Evolutionary conservation across 2,888 invertebrate species (phyloP), one percentile per base, ranked within the genome.

Genomic region (Dicyrtoma fusca): DNA sequence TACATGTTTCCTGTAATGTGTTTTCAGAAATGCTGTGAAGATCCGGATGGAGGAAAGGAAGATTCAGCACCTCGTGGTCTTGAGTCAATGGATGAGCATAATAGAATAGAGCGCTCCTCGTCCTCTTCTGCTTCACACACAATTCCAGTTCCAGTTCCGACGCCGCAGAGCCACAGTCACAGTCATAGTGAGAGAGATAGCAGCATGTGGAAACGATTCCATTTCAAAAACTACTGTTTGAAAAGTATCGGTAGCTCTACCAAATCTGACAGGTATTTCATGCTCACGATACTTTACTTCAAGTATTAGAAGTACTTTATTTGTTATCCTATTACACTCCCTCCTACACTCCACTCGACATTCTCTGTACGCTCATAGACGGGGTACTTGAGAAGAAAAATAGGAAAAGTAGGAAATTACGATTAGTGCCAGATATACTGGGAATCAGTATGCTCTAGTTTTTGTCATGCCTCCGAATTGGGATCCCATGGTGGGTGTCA

Each of bases 91-190:
- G 71, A 71, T 42, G 71, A 71, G 19, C 63, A 71, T 17, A 71
- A 64, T 63, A 71, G 63, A 57, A 42, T 57, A n/a, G 65, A 63
- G 64, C 61, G 71, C 59, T 68, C 76, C 19, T 61, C 66, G 21
- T 65, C 71, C 49, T 71, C 72, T 53, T 53, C 76, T 51, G 65
- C 74, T 70, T 59, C 76, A 71, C 51, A 72, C 21, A 63, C 63
- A 13, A 71, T 71, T 23, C 17, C 19, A 55, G 21, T 47, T 13
- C 44, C 71, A 42, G 63, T 63, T 21, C 55, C 57, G 42, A 55
- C 62, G 4, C 19, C 34, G 25, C 5, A 5, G 5, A 49, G n/a
- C n/a, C n/a, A n/a, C n/a, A n/a, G n/a, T n/a, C n/a, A n/a, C n/a
- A 34, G 4, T n/a, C 19, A 21, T 17, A 10, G 42, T 53, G 63